phyloP scores from a whole-genome alignment of 2,888 invertebrate genomes.

The Hoplodrina blanda region DNA sequence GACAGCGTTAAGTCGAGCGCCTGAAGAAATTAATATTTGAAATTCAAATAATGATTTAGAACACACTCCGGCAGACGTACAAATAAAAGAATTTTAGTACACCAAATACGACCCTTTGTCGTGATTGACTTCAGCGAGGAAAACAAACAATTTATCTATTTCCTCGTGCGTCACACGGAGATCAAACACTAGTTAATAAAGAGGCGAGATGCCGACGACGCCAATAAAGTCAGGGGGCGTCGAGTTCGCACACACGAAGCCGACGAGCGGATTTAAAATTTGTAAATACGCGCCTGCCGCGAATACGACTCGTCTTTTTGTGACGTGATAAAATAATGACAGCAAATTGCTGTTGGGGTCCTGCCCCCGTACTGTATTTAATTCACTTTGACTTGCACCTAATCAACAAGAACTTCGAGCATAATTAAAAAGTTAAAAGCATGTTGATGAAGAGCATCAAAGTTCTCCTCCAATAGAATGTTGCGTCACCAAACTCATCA shows the following conservation, averaged over 20 bases:
- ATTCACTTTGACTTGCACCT: conserved; percentile 46
- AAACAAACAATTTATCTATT: conserved; percentile 87
- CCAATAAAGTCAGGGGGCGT: conserved; percentile 84
- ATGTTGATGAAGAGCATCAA: conserved; percentile 15
- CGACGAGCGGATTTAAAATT: conserved; percentile 80
- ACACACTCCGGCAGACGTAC: conserved; percentile 56
- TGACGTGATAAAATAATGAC: conserved; percentile 83
- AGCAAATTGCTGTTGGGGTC: conserved; percentile 73
- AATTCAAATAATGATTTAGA: conserved; percentile 63
- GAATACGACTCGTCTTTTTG: conserved; percentile 79
- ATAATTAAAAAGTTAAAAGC: conserved; percentile 44
- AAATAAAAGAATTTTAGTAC: conserved; percentile 56
- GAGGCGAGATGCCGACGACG: conserved; percentile 71
- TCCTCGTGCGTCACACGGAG: conserved; percentile 76
- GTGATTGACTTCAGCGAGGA: conserved; percentile 69
- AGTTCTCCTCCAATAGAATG: conserved; percentile 5
- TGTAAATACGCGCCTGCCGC: conserved; percentile 76
- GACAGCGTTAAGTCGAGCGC: conserved; percentile 69
- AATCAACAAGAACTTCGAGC: conserved; percentile 31
- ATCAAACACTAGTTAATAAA: conserved; percentile 85
- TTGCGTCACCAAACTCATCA: conserved; percentile 30
- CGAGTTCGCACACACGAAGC: conserved; percentile 76
- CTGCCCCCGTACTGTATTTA: conserved; percentile 44
- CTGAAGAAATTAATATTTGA: conserved; percentile 66
- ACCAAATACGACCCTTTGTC: conserved; percentile 62